These are phyloP conservation scores for Aphelenchoides besseyi DNA, from an alignment of 1,140 invertebrate species.

Conservation along the genomic window DNA sequence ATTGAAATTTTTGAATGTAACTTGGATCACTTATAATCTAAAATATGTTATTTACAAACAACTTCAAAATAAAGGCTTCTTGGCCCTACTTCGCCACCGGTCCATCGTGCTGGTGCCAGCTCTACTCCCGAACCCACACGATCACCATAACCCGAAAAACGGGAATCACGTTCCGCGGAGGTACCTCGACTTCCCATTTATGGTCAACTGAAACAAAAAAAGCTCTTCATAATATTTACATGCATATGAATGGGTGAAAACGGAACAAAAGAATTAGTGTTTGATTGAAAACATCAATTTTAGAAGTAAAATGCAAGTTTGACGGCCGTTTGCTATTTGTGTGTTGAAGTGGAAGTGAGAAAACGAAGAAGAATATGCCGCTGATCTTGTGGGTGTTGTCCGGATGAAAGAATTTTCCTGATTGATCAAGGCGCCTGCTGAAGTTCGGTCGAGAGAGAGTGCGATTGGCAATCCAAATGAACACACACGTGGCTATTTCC, in stretches of 20 bases:
- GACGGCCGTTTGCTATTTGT: too few species aligned
- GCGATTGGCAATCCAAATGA: background rate
- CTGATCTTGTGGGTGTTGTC: slow-evolving; percentile 9
- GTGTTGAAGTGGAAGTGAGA: background rate
- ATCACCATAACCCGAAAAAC: slow-evolving; percentile 59
- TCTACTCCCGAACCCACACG: slow-evolving; percentile 60
- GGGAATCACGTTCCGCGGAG: slow-evolving; percentile 41
- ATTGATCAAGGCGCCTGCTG: slow-evolving; percentile 1
- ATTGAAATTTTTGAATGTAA: slow-evolving; percentile 50
- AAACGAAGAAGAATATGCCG: background rate
- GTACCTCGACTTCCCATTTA: slow-evolving; percentile 36
- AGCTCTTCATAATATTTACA: background rate
- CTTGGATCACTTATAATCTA: slow-evolving; percentile 46
- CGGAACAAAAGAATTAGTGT: background rate
- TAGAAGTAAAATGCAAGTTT: too few species aligned
- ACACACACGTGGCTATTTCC: background rate
- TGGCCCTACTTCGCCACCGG: slow-evolving; percentile 55
- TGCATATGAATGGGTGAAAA: too few species aligned
- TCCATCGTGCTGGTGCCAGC: slow-evolving; percentile 48
- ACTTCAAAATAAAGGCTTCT: slow-evolving; percentile 3
- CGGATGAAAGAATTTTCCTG: background rate
- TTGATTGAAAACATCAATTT: slow-evolving; percentile 1
- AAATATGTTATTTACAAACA: background rate
- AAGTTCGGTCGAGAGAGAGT: background rate
- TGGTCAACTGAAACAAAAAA: background rate